Evolutionary conservation across 2,797 vertebrate species (phyloP).

Genomic region (Sebastiscus albofasciatus): DNA sequence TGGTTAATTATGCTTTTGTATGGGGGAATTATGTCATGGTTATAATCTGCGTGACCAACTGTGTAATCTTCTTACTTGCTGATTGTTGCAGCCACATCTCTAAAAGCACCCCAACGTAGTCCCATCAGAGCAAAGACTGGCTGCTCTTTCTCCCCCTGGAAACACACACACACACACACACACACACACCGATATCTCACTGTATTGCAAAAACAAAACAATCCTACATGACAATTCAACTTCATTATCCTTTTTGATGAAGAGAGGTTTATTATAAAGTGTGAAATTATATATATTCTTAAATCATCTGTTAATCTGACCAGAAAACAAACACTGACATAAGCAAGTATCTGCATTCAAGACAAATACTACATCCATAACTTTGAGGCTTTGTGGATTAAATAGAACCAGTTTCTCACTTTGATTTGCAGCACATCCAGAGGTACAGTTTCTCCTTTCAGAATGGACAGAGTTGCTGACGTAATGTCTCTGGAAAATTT

Average conservation of each 20-base stretch:
- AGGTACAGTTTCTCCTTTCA: constrained; percentile 93
- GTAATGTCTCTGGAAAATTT: constrained; percentile 86
- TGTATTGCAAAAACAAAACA: neutral
- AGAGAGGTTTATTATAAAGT: neutral
- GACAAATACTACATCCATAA: neutral
- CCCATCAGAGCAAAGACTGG: constrained; percentile 93
- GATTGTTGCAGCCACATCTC: constrained; percentile 89
- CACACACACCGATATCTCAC: neutral
- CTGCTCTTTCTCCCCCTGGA: constrained; percentile 92
- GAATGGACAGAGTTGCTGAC: constrained; percentile 92
- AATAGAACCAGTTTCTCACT: constrained; percentile 76
- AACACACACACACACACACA: constrained; percentile 13
- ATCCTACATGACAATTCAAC: neutral
- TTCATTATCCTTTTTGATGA: neutral
- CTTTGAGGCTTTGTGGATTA: neutral
- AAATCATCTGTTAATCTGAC: neutral
- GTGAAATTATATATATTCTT: neutral
- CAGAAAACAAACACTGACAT: neutral
- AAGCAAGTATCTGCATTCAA: neutral
- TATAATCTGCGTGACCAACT: neutral
- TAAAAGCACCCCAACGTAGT: constrained; percentile 94
- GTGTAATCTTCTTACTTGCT: constrained; percentile 89
- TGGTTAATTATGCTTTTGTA: neutral
- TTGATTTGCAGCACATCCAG: constrained; percentile 97
- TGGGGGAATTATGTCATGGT: neutral